A percentile compares a stretch with the other conserved stretches of the same genome.
phyloP scores from a whole-genome alignment of 2,113 vertebrate species.

The Herpetotheres cachinnans region DNA sequence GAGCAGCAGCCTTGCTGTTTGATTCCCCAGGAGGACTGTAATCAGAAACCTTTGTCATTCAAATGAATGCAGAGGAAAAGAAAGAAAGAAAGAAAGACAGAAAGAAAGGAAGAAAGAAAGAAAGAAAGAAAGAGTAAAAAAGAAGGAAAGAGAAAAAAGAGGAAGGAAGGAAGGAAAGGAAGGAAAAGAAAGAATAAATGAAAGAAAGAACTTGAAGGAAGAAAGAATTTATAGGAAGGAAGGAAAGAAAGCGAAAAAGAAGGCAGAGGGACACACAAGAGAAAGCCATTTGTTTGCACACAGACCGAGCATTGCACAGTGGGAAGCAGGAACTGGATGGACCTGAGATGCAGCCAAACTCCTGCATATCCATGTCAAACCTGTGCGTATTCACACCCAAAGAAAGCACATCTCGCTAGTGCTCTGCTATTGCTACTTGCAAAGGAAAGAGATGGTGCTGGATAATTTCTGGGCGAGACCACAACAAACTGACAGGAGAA shows the following conservation, averaged over 20 bases:
- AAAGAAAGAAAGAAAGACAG: neutral
- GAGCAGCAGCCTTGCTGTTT: slow-evolving; percentile 11
- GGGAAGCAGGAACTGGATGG: neutral
- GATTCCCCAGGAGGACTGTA: slow-evolving; percentile 29
- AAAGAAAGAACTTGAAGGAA: no score
- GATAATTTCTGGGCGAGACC: neutral
- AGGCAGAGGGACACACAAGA: neutral
- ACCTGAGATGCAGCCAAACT: neutral
- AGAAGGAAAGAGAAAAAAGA: neutral
- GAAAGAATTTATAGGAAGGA: neutral
- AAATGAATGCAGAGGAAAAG: neutral
- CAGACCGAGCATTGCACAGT: neutral
- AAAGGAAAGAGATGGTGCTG: neutral
- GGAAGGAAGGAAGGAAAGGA: fast-evolving
- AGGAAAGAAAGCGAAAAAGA: neutral
- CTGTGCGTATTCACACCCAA: neutral
- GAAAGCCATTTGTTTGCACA: neutral
- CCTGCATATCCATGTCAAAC: neutral
- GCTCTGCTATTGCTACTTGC: neutral
- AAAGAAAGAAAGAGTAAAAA: no score
- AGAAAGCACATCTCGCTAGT: neutral
- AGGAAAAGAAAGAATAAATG: no score
- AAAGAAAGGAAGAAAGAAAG: no score
- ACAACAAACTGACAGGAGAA: neutral
- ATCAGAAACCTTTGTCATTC: slow-evolving; percentile 59